phyloP scores from a whole-genome alignment of 2,797 vertebrate genomes.

The Dendrocincla tyrannina region DNA sequence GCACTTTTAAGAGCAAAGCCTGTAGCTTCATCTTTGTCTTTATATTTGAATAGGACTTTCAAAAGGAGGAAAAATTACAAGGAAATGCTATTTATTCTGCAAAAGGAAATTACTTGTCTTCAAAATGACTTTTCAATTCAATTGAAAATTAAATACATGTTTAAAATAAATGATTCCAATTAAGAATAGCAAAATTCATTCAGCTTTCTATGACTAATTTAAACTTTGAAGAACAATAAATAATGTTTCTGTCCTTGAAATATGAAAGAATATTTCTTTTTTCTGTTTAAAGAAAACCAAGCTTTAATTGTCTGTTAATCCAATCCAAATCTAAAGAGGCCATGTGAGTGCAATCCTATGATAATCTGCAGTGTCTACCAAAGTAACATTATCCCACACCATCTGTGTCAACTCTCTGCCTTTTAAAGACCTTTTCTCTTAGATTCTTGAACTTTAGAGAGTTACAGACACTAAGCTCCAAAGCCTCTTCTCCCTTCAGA shows the following conservation, averaged over 20 bases:
- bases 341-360: not conserved
- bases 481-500: not conserved
- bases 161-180: not conserved
- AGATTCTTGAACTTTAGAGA: not conserved
- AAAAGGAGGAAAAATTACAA: constrained; percentile 16
- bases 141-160: not conserved
- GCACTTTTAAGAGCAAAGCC: not conserved
- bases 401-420: not conserved
- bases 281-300: not conserved
- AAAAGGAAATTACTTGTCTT: not conserved
- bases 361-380: not conserved
- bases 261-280: not conserved
- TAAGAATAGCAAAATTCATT: not conserved
- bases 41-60: constrained; percentile 6
- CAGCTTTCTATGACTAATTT: not conserved
- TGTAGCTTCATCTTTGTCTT: not conserved
- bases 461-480: not conserved
- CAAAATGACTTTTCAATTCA: constrained; percentile 3
- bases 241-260: not conserved
- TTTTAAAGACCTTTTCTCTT: not conserved
- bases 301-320: not conserved
- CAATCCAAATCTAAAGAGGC: not conserved
- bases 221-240: not conserved
- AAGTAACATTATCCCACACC: not conserved
- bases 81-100: not conserved